Base-by-base conservation (phyloP, 2,797 vertebrate species). In the Microctenopoma stevenorrisi region DNA sequence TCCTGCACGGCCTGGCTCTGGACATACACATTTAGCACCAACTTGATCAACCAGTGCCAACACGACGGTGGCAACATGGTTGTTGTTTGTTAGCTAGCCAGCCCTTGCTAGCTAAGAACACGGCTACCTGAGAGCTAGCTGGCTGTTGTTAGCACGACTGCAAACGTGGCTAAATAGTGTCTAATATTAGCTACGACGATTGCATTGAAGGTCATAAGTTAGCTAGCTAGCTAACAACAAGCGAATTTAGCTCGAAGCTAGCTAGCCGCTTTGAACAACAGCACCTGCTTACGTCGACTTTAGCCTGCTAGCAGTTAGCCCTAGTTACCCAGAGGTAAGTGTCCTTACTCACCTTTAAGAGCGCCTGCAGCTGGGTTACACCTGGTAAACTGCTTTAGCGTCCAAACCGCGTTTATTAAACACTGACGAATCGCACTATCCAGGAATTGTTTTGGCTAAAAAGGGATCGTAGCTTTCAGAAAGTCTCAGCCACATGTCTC, bases 401-500 rank as follows among this genome's bases (percentile, higher is more conserved):
- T 76, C 60, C 64, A 43, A 74, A 44, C 25, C 69, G 25, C 58
- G 15, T 53, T 59, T 54, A 12, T 2, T 37, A 74, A 79, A 59
- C 46, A 56, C 48, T 4, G 49, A 63, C 40, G 50, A 69, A 46
- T 60, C 49, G 75, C 40, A 35, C 43, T 46, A 50, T 54, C 43
- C 57, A 64, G 38, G 44, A 55, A 44, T 26, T 72, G 66, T 78
- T 84, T 57, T 10, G 57, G 73, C 65, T 68, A 76, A 83, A 81
- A 83, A 56, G 49, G 81, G 55, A 82, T 76, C 79, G 85, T 35
- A 79, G 87, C 79, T 87, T 85, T 88, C 70, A 78, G 61, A 91
- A 91, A 91, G 85, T 91, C 88, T 84, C 84, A 64, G 89, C 89
- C 92, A 92, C 92, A 93, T 92, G 92, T 93, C 92, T 86, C 78